Percentiles rank a stretch among this genome's conserved stretches.
phyloP scores from a whole-genome alignment of 2,797 vertebrate species.

The Liasis olivaceus region DNA sequence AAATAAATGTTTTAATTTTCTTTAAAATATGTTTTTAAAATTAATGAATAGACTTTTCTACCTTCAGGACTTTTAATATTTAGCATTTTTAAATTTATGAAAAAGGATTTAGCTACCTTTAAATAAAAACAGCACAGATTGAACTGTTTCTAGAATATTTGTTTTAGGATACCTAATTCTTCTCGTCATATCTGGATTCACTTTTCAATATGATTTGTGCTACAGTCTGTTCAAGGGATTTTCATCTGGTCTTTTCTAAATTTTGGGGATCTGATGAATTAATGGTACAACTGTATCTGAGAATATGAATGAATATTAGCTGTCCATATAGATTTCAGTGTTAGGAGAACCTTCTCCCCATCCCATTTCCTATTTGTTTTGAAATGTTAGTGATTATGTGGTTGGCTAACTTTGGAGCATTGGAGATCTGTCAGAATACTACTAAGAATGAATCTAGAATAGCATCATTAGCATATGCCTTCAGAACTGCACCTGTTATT shows the following conservation, averaged over 20 bases:
- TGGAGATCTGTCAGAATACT: slow-evolving; percentile 7
- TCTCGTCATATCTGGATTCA: slow-evolving; percentile 4
- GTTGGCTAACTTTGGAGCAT: slow-evolving; percentile 30
- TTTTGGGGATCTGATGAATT: not conserved
- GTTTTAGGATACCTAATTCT: slow-evolving; percentile 11
- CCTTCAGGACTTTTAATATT: slow-evolving; percentile 32
- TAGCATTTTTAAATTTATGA: slow-evolving; percentile 10
- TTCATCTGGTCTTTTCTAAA: not conserved
- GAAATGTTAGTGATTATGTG: slow-evolving; percentile 21
- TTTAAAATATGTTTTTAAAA: slow-evolving; percentile 17
- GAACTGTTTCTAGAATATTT: not conserved
- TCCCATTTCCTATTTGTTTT: slow-evolving; percentile 16
- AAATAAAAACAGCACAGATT: slow-evolving; percentile 25
- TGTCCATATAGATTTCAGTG: not conserved
- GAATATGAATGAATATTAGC: not conserved
- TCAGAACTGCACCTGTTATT: slow-evolving; percentile 75
- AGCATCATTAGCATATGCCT: slow-evolving; percentile 55
- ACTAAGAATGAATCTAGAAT: slow-evolving; percentile 34
- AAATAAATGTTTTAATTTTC: slow-evolving; percentile 33
- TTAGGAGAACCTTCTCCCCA: not conserved
- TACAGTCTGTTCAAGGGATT: slow-evolving; percentile 13
- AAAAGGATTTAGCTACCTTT: slow-evolving; percentile 12
- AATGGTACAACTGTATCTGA: slow-evolving; percentile 6
- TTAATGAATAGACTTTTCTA: slow-evolving; percentile 43
- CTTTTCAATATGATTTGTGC: not conserved